Conservation (phyloP, 2,888 invertebrate species). For the Aphrophora alni region DNA sequence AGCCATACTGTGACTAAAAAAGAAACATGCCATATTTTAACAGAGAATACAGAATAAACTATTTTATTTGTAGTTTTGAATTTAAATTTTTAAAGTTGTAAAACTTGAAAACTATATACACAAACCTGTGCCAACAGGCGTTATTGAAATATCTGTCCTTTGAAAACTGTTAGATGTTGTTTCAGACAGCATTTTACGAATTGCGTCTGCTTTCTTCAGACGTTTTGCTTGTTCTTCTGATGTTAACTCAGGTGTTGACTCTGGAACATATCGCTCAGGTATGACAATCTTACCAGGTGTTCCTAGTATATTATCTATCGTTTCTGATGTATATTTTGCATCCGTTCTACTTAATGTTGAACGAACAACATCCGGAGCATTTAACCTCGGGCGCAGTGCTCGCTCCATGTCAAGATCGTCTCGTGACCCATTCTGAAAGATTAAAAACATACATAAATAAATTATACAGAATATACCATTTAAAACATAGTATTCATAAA, state of each 20-base stretch:
- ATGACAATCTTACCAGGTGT: slow-evolving; percentile 91
- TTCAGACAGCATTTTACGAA: slow-evolving; percentile 88
- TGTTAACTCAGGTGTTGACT: slow-evolving; percentile 83
- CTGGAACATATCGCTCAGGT: slow-evolving; percentile 91
- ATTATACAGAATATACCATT: too few relatives aligned
- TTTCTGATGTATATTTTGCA: slow-evolving; percentile 74
- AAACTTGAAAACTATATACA: too few relatives aligned
- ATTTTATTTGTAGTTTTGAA: too few relatives aligned
- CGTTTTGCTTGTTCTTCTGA: slow-evolving; percentile 85
- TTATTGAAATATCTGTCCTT: neutral
- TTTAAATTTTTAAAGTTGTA: too few relatives aligned
- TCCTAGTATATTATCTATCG: slow-evolving; percentile 85
- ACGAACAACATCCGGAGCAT: slow-evolving; percentile 86
- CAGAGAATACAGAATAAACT: too few relatives aligned
- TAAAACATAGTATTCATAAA: too few relatives aligned
- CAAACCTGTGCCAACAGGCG: neutral
- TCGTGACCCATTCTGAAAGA: slow-evolving; percentile 60
- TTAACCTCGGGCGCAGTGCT: slow-evolving; percentile 74
- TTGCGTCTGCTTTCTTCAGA: slow-evolving; percentile 87
- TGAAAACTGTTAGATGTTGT: slow-evolving; percentile 55
- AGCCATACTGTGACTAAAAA: too few relatives aligned
- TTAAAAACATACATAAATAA: too few relatives aligned
- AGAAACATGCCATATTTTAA: too few relatives aligned
- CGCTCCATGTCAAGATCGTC: slow-evolving; percentile 90
- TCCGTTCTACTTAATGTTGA: slow-evolving; percentile 71